phyloP scores from a whole-genome alignment of 2,113 vertebrate species.

The Pogona vitticeps region DNA sequence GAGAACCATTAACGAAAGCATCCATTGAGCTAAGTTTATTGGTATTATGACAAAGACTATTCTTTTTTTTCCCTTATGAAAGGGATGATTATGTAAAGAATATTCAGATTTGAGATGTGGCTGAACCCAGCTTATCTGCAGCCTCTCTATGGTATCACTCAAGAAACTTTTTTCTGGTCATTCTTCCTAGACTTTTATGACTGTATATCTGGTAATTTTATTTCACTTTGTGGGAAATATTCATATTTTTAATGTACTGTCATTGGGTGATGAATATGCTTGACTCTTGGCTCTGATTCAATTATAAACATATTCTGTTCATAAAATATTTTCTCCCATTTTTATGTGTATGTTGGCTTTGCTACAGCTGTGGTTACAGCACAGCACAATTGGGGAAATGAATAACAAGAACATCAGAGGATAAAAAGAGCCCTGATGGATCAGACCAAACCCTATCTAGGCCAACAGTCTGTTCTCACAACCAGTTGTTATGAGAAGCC shows the following conservation, averaged over 20 bases:
- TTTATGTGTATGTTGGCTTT: background rate
- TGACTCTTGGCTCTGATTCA: background rate
- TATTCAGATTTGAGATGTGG: background rate
- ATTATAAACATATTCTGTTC: background rate
- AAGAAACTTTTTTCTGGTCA: background rate
- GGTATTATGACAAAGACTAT: no score
- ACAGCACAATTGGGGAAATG: background rate
- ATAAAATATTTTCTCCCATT: background rate
- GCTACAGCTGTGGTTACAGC: background rate
- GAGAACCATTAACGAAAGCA: background rate
- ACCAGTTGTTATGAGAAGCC: background rate
- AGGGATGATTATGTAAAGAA: slow-evolving; percentile 6
- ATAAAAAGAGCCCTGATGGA: background rate
- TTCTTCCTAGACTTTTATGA: background rate
- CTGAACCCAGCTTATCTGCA: background rate
- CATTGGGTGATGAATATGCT: background rate
- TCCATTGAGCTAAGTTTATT: background rate
- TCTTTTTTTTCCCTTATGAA: background rate
- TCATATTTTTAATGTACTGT: background rate
- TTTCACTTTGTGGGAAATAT: background rate
- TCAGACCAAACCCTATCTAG: background rate
- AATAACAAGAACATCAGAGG: background rate
- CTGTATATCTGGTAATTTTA: background rate
- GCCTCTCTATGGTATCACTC: background rate
- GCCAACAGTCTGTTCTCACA: background rate